Evolutionary conservation across 1,140 invertebrate genomes (phyloP), one percentile per base, ranked within the genome.

Genomic region (Diploscapter pachys): DNA sequence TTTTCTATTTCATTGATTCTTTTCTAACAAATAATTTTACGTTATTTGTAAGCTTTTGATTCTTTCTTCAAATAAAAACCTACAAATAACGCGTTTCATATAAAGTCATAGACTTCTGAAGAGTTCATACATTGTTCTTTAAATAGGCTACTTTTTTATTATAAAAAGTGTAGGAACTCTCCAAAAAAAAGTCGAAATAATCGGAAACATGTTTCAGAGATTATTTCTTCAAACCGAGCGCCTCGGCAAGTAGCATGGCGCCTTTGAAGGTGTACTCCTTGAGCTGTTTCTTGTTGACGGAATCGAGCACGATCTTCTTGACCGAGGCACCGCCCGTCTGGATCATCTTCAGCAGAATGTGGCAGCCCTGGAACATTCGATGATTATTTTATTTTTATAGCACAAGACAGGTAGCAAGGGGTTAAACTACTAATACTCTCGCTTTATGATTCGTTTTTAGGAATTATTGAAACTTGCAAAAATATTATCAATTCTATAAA

Each of bases 291-390:
- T 50, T 54, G 51, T 48, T 71, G 53, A 75, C 61, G 31, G 67
- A 55, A 4, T 61, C 62, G 11, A 65, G 63, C 51, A 75, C 5
- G 54, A 71, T 76, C 31, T 76, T 65, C 5, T 55, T 53, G 4
- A 72, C 70, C 51, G 51, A 57, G 3, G 68, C 53, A 48, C 62
- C 63, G 3, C 75, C 75, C 54, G 53, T 63, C 63, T 76, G 62
- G 48, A 71, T 51, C 75, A 76, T 76, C 57, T 72, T 76, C 54
- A 72, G 55, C 11, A 76, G 70, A 56, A 72, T 11, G 13, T 71
- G 70, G 50, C 75, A 76, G 4, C 68, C 75, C 71, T 71, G 56
- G 31, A 71, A 9, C 11, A 54, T 69, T 69, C 48, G 11, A 69
- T 63, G 9, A 59, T 11, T 13, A 59, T 11, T 13, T 11, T 11